A percentile compares a stretch with the other conserved stretches of the same genome.
These are phyloP conservation scores for Holacanthus passer DNA, from an alignment of 2,113 vertebrate species.

Conservation along the genomic window DNA sequence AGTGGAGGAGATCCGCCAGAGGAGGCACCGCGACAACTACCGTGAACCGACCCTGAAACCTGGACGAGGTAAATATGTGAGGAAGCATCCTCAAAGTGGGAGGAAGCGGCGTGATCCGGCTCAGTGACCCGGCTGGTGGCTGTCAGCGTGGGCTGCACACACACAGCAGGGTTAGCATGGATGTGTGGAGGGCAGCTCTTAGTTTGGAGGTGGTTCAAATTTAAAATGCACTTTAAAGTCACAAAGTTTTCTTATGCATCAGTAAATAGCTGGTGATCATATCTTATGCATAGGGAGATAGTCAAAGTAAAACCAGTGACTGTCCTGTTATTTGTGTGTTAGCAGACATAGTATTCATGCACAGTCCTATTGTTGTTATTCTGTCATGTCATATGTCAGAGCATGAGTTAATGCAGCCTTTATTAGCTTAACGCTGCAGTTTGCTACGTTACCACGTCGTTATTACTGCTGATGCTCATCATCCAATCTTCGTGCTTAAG, in stretches of 20 bases:
- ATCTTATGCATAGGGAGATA: neutral
- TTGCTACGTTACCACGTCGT: neutral
- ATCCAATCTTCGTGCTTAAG: neutral
- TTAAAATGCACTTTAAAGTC: constrained; percentile 1
- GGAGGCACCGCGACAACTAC: constrained; percentile 66
- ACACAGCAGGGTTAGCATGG: constrained; percentile 20
- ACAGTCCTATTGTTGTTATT: constrained; percentile 10
- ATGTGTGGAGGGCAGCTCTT: neutral
- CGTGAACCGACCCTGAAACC: constrained; percentile 46
- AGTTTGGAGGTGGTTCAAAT: neutral
- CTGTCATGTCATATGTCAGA: neutral
- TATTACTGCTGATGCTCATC: neutral
- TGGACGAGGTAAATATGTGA: constrained; percentile 62
- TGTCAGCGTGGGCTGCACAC: constrained; percentile 27
- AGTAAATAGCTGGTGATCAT: neutral
- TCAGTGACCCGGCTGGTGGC: constrained; percentile 12
- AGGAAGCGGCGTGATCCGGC: constrained; percentile 18
- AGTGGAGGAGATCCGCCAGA: constrained; percentile 52
- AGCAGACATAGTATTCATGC: neutral
- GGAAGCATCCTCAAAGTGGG: constrained; percentile 27
- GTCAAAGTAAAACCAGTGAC: neutral
- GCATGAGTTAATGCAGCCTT: no score
- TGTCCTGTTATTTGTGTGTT: neutral
- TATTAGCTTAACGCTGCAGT: neutral
- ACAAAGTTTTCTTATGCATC: neutral